phyloP scores from a whole-genome alignment of 1,140 invertebrate genomes.

The Probaryconus sp. region DNA sequence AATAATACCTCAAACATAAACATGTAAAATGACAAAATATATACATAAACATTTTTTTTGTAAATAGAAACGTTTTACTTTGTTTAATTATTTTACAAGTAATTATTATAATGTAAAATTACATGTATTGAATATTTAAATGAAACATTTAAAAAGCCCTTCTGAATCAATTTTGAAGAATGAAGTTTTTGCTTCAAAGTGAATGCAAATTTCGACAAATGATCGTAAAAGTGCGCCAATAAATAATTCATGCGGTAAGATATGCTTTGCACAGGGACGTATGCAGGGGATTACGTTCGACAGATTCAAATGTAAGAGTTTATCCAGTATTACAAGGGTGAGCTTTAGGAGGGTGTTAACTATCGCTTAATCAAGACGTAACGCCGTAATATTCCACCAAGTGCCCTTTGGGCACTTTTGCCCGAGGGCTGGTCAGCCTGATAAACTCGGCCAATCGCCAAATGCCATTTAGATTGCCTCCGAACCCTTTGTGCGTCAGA shows the following conservation, averaged over 20 bases:
- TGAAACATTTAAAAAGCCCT: too few species aligned
- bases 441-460: conserved; percentile 39
- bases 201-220: conserved; percentile 17
- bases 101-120: too few species aligned
- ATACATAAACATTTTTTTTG: too few species aligned
- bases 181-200: not conserved
- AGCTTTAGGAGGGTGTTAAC: conserved; percentile 60
- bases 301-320: conserved; percentile 54
- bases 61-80: too few species aligned
- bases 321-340: conserved; percentile 61
- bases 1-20: too few species aligned
- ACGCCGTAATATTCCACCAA: conserved; percentile 58
- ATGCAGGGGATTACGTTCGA: conserved; percentile 27
- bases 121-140: too few species aligned
- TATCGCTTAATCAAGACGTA: conserved; percentile 71
- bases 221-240: conserved; percentile 1
- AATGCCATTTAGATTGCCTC: conserved; percentile 29
- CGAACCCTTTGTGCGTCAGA: conserved; percentile 22
- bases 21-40: too few species aligned
- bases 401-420: conserved; percentile 56
- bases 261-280: conserved; percentile 27
- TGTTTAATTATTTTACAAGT: too few species aligned
- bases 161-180: too few species aligned
- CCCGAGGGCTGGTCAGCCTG: conserved; percentile 26
- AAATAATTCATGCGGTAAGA: conserved; percentile 32